Evolutionary conservation across 2,113 vertebrate species (phyloP).

Genomic region (Polyodon spathula): DNA sequence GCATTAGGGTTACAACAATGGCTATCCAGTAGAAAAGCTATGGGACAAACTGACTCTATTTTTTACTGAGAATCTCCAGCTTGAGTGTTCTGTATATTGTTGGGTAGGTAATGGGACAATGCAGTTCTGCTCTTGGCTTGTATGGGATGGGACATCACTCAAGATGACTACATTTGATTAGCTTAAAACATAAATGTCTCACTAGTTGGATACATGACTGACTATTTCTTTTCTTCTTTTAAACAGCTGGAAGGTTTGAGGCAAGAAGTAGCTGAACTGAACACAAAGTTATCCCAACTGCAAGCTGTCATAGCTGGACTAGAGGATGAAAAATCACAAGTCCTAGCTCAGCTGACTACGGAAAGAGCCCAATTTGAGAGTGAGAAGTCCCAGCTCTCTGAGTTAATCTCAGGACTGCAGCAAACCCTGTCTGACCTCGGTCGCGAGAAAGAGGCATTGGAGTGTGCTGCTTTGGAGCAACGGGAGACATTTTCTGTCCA

Average conservation of each 20-base stretch:
- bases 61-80: too few relatives aligned
- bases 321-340: conserved; percentile 42
- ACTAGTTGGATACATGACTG: too few relatives aligned
- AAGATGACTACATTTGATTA: too few relatives aligned
- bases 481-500: conserved; percentile 38
- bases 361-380: conserved; percentile 42
- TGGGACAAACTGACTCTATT: too few relatives aligned
- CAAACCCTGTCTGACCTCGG: conserved; percentile 41
- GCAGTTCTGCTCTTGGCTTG: too few relatives aligned
- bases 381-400: conserved; percentile 51
- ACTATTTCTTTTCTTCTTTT: neutral
- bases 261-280: conserved; percentile 53
- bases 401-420: conserved; percentile 47
- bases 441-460: conserved; percentile 45
- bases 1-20: too few relatives aligned
- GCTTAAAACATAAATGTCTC: too few relatives aligned
- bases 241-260: conserved; percentile 62
- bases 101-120: too few relatives aligned
- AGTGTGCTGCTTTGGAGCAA: conserved; percentile 42
- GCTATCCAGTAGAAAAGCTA: too few relatives aligned
- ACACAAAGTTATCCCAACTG: conserved; percentile 36
- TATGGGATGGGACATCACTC: too few relatives aligned
- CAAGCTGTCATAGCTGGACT: conserved; percentile 38
- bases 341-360: conserved; percentile 28
- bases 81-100: too few relatives aligned